These are phyloP conservation scores for Tetranychus truncatus DNA, from an alignment of 2,888 invertebrate genomes.

Conservation along the genomic window DNA sequence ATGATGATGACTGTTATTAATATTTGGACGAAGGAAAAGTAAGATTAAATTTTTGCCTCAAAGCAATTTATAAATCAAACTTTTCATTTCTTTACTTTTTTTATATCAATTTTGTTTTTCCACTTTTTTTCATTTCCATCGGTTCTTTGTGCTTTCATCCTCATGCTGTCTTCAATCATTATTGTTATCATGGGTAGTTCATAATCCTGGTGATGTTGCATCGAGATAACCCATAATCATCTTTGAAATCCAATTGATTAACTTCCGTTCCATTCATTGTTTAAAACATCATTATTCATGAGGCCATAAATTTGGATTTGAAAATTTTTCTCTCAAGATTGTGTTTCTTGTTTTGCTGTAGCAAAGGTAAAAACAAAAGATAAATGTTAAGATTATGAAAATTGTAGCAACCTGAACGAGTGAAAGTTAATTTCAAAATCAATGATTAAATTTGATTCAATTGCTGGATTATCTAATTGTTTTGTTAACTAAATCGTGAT, in stretches of 20 bases:
- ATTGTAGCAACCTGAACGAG: too few relatives aligned
- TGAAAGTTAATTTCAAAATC: too few relatives aligned
- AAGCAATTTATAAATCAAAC: neutral
- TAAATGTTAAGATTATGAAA: too few relatives aligned
- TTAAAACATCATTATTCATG: neutral
- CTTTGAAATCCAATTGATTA: neutral
- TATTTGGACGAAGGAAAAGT: neutral
- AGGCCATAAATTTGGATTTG: too few relatives aligned
- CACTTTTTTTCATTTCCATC: neutral
- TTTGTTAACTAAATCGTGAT: too few relatives aligned
- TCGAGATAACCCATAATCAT: neutral
- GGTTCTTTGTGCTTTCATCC: neutral
- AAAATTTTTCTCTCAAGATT: too few relatives aligned
- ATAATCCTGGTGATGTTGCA: too few relatives aligned
- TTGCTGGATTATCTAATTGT: too few relatives aligned
- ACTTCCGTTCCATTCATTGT: neutral
- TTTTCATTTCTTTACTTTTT: neutral
- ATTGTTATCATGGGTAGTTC: neutral
- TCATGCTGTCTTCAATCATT: neutral
- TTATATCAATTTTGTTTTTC: neutral
- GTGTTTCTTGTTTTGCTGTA: too few relatives aligned
- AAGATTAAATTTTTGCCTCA: neutral
- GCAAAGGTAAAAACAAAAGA: too few relatives aligned
- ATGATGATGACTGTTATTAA: neutral
- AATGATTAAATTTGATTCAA: too few relatives aligned